phyloP scores from a whole-genome alignment of 2,797 vertebrate genomes.

The Poecilia gillii region DNA sequence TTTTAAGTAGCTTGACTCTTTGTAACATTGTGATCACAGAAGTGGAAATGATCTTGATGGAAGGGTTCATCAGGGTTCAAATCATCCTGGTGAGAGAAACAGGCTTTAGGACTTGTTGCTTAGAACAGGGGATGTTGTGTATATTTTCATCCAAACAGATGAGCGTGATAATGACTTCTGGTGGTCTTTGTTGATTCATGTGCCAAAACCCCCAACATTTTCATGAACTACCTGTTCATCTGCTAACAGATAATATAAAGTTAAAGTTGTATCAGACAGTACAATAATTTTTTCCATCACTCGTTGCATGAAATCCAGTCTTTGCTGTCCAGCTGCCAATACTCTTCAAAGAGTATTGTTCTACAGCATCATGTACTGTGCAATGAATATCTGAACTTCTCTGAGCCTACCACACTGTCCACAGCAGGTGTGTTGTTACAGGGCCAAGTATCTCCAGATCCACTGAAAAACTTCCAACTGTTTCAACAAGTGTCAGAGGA shows the following conservation, averaged over 20 bases:
- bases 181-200: not conserved
- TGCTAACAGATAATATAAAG: not conserved
- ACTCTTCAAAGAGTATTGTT: constrained; percentile 27
- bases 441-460: constrained; percentile 40
- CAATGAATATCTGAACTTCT: constrained; percentile 55
- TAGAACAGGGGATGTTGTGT: not conserved
- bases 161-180: not conserved
- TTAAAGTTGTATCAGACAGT: not conserved
- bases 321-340: constrained; percentile 7
- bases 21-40: no score
- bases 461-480: constrained; percentile 62
- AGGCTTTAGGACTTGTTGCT: not conserved
- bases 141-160: not conserved
- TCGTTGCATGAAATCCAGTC: not conserved
- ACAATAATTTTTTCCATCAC: not conserved
- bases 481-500: constrained; percentile 61
- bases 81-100: not conserved
- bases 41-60: no score
- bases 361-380: not conserved
- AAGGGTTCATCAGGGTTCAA: no score
- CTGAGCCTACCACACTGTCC: constrained; percentile 7
- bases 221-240: not conserved
- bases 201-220: not conserved
- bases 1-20: no score
- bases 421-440: constrained; percentile 54